phyloP scores from a whole-genome alignment of 2,888 invertebrate species.

The Lycophotia porphyrea region DNA sequence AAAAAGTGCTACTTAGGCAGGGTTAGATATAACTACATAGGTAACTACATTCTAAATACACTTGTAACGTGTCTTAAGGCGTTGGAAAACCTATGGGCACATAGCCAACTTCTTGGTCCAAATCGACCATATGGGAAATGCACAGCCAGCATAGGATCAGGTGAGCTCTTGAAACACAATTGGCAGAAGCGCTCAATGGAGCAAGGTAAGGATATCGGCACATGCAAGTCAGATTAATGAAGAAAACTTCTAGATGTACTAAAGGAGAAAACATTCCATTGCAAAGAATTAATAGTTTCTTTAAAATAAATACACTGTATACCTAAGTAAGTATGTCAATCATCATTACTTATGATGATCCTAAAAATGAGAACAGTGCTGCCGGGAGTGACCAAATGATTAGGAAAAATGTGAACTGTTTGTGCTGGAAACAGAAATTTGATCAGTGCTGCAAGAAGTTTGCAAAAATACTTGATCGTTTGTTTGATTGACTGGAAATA shows the following conservation, averaged over 20 bases:
- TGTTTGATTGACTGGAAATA: background rate
- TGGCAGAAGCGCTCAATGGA: constrained; percentile 59
- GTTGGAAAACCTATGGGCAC: constrained; percentile 54
- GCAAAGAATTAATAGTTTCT: background rate
- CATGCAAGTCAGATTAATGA: constrained; percentile 6
- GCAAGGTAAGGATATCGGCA: constrained; percentile 41
- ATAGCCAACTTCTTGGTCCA: constrained; percentile 58
- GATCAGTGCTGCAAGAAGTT: background rate
- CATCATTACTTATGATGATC: background rate
- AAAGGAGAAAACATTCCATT: background rate
- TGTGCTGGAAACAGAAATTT: background rate
- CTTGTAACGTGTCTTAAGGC: constrained; percentile 8
- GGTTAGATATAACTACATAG: background rate
- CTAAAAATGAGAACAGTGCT: background rate
- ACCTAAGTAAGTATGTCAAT: background rate
- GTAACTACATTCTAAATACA: constrained; percentile 3
- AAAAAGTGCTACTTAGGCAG: background rate
- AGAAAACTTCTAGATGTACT: background rate
- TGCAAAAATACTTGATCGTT: background rate
- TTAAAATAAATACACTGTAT: background rate
- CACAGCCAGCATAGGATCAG: constrained; percentile 57
- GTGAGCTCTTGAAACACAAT: constrained; percentile 66
- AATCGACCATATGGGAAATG: constrained; percentile 57
- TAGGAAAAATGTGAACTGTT: constrained; percentile 2
- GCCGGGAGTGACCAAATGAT: background rate